Conservation (phyloP, 2,888 invertebrate species). For the Tanypteryx hageni region DNA sequence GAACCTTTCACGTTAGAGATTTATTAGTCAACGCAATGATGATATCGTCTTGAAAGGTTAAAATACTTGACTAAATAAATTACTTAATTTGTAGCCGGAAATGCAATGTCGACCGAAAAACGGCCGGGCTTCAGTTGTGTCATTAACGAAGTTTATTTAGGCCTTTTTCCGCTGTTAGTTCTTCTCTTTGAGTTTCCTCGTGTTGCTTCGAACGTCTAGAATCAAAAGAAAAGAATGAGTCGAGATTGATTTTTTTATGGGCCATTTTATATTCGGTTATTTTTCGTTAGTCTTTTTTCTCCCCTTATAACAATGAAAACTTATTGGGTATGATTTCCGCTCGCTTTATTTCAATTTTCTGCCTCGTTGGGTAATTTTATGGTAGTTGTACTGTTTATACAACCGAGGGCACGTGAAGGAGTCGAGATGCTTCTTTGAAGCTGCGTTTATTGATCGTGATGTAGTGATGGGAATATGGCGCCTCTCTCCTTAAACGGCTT, state of each 20-base stretch:
- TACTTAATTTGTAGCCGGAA: too few relatives aligned
- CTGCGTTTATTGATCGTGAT: slow-evolving; percentile 9
- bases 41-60: too few relatives aligned
- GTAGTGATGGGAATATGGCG: neutral
- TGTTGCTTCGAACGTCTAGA: slow-evolving; percentile 5
- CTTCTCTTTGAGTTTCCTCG: too few relatives aligned
- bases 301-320: too few relatives aligned
- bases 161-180: too few relatives aligned
- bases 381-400: slow-evolving; percentile 23
- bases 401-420: neutral
- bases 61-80: too few relatives aligned
- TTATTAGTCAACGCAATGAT: too few relatives aligned
- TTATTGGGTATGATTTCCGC: too few relatives aligned
- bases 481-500: neutral
- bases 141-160: too few relatives aligned
- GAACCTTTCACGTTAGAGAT: too few relatives aligned
- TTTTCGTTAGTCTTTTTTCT: neutral
- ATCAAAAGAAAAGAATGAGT: neutral
- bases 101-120: too few relatives aligned
- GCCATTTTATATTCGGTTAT: neutral
- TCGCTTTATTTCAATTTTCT: neutral
- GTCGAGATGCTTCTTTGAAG: slow-evolving; percentile 20
- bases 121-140: too few relatives aligned
- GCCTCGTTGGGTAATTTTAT: slow-evolving; percentile 1
- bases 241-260: slow-evolving; percentile 26